Evolutionary conservation across 1,140 invertebrate species (phyloP), one percentile per base, ranked within the genome.

Genomic region (Caenorhabditis briggsae): DNA sequence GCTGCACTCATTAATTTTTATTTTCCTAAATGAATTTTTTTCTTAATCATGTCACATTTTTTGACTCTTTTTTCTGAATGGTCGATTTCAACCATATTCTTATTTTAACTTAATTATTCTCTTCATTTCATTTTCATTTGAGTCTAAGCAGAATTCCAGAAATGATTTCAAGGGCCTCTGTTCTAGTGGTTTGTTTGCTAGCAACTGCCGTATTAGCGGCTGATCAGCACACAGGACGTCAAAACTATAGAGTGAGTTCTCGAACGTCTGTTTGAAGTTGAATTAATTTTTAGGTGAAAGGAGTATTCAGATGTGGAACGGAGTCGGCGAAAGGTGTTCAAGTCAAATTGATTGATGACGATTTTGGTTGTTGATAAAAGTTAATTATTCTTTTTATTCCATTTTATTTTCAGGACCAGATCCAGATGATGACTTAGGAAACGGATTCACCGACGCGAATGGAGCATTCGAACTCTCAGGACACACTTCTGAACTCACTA

Each of bases 311-410:
- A 23, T 92, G 91, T 86, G 91, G 92, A 25, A 78, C 64, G n/a
- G 59, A 87, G 43, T 91, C 91, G 18, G 91, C 92, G 14, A 82
- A 55, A 33, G 74, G 88, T 82, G 92, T 92, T 25, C 84, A 89
- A 55, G 92, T 92, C 2, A 92, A 92, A 82, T 88, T 91, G 6
- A 88, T 92, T 46, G 91, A 92, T 84, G 90, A 91, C 33, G 89
- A 91, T 82, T 92, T 91, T 55, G 90, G 90, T 70, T 1, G 3
- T 3, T 33, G 12, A 41, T 43, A 74, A 41, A 43, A 82, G 43
- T 6, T 82, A 1, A 58, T 41, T n/a, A 1, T 5, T 41, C 5
- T 43, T 11, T 41, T n/a, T 14, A 46, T n/a, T 8, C 55, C 33
- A 6, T 6, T 61, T 50, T 11, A 18, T 78, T 83, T 90, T 82